Evolutionary conservation across 2,888 invertebrate genomes (phyloP), one percentile per base, ranked within the genome.

Genomic region (Pterostichus madidus): DNA sequence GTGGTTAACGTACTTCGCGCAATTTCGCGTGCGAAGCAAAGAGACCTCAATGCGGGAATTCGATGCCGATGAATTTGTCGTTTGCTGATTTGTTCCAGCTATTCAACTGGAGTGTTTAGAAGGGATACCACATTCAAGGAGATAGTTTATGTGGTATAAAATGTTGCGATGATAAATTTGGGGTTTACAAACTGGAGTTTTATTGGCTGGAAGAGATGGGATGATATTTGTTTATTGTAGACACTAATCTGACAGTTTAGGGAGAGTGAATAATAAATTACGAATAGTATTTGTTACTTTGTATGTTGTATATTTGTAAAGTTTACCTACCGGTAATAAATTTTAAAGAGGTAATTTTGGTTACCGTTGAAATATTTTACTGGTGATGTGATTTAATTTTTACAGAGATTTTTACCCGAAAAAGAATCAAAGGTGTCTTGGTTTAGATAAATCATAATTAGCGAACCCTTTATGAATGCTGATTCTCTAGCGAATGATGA

Each of bases 1-100:
- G 75, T 68, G 81, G 75, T 81, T 81, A 75, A 81, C 81, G 73
- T 81, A 15, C 75, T 71, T 68, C 49, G 80, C 32, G 44, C 80
- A 44, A 80, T 78, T 61, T 78, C 46, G 39, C 39, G 44, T 6
- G 11, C 8, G 15, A 31, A 11, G 49, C 46, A 31, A 64, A 31
- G 61, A 44, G 61, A 44, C 59, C 46, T 44, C 13, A n/a, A 39
- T 24, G 24, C 24, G 76, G 76, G 77, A 77, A 76, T 32, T 49
- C 46, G 59, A 77, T 56, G 5, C 56, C 77, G 56, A 77, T 56
- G 77, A 77, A 77, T 56, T 77, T 56, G 77, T 77, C 77, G 77
- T 77, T 77, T 77, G 8, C 75, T 56, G 77, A 77, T 77, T 77
- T 77, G 77, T 77, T 77, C 49, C 75, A 31, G 49, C 49, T 52